Conservation (phyloP, 1,140 invertebrate genomes). For the Pseudomyrmex cubaensis region DNA sequence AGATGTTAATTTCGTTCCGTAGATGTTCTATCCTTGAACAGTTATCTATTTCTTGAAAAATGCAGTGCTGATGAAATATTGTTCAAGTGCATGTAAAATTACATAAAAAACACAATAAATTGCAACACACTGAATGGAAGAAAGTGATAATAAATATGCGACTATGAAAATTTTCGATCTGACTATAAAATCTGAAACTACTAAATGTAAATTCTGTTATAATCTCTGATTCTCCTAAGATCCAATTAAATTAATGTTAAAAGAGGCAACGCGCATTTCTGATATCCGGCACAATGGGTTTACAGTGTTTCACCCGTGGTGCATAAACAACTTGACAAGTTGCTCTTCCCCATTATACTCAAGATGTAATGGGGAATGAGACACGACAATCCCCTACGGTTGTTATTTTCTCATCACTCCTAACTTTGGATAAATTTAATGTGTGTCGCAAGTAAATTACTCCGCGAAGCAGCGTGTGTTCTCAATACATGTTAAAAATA, state of each 20-base stretch:
- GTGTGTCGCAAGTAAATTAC: slow-evolving; percentile 7
- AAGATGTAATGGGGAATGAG: background rate
- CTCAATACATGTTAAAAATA: slow-evolving; percentile 30
- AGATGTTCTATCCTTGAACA: too few species aligned
- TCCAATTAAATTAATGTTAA: background rate
- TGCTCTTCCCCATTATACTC: background rate
- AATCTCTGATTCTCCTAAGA: background rate
- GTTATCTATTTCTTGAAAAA: background rate
- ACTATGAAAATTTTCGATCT: too few species aligned
- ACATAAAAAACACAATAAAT: background rate
- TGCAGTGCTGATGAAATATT: background rate
- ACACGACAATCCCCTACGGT: background rate
- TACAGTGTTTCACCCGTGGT: background rate
- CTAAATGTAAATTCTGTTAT: too few species aligned
- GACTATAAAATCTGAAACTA: background rate
- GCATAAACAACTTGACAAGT: slow-evolving; percentile 23
- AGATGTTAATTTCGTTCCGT: background rate
- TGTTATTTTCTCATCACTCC: slow-evolving; percentile 44
- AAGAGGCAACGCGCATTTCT: background rate
- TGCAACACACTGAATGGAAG: background rate
- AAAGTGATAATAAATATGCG: background rate
- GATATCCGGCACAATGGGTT: slow-evolving; percentile 10
- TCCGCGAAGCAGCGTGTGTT: background rate
- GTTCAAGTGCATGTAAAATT: background rate
- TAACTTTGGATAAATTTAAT: slow-evolving; percentile 27